A percentile compares a stretch with the other conserved stretches of the same genome.
Evolutionary conservation across 2,888 invertebrate genomes (phyloP).

Genomic region (Caenorhabditis panamensis): DNA sequence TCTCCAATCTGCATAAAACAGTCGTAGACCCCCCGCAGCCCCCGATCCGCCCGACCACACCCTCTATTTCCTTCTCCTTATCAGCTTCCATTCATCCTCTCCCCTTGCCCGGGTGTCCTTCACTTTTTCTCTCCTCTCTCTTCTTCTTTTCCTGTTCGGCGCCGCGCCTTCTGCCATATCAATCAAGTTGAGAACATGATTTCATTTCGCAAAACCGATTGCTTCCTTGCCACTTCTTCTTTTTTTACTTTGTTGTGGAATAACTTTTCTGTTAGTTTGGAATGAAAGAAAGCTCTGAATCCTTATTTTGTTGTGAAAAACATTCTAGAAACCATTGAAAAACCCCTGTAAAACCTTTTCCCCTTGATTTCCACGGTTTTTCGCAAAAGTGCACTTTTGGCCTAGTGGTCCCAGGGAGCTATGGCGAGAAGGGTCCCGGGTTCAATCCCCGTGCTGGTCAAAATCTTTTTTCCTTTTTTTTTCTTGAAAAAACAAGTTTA

Average conservation of each 20-base stretch:
- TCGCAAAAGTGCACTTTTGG: not conserved
- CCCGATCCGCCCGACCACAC: constrained; percentile 2
- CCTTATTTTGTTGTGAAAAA: too few relatives aligned
- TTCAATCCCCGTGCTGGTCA: not conserved
- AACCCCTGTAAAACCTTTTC: not conserved
- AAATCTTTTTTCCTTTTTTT: not conserved
- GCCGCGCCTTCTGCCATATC: constrained; percentile 52
- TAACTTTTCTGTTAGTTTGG: too few relatives aligned
- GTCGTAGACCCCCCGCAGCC: not conserved
- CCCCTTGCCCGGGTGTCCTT: constrained; percentile 31
- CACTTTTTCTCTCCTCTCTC: constrained; percentile 33
- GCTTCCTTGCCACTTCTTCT: not conserved
- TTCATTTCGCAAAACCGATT: constrained; percentile 27
- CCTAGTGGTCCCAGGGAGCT: constrained; percentile 23
- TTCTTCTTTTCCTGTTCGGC: constrained; percentile 25
- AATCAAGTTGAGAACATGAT: constrained; percentile 58
- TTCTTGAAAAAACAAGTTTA: too few relatives aligned
- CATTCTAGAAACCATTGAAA: too few relatives aligned
- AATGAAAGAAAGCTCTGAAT: too few relatives aligned
- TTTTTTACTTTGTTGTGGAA: not conserved
- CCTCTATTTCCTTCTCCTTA: constrained; percentile 20
- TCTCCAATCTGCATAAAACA: constrained; percentile 3
- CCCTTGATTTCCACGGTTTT: not conserved
- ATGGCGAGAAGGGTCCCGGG: not conserved
- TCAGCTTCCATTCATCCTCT: constrained; percentile 30